Conservation (phyloP, 2,888 invertebrate genomes). For the Hirudinaria manillensis region DNA sequence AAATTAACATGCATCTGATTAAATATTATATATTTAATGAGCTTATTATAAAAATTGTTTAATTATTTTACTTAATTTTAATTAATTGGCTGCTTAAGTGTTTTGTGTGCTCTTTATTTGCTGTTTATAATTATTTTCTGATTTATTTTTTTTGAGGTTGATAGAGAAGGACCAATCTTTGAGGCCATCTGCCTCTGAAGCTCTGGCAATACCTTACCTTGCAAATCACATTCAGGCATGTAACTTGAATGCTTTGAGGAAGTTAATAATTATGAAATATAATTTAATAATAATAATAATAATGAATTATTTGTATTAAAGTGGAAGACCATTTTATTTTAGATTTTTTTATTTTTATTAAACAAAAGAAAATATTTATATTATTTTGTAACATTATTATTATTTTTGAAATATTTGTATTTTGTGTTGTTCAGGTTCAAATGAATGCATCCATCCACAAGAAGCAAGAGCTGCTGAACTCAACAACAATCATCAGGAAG, state of each 20-base stretch:
- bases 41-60: neutral
- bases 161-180: conserved; percentile 49
- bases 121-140: neutral
- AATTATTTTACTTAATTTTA: neutral
- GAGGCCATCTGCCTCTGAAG: conserved; percentile 50
- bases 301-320: neutral
- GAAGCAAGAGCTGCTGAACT: conserved; percentile 45
- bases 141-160: conserved; percentile 45
- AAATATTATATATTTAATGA: neutral
- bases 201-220: conserved; percentile 48
- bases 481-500: conserved; percentile 43
- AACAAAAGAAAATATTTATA: too few species aligned
- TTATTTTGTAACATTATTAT: too few species aligned
- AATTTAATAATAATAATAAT: too few species aligned
- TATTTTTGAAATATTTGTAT: too few species aligned
- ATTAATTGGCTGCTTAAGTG: neutral
- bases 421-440: conserved; percentile 42
- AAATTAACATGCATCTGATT: neutral
- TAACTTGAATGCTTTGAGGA: neutral
- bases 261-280: too few species aligned
- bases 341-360: too few species aligned
- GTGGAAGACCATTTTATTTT: neutral
- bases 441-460: conserved; percentile 44
- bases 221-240: conserved; percentile 48
- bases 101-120: neutral